Conservation (phyloP, 1,140 invertebrate genomes). For the Drosophila rhopaloa region DNA sequence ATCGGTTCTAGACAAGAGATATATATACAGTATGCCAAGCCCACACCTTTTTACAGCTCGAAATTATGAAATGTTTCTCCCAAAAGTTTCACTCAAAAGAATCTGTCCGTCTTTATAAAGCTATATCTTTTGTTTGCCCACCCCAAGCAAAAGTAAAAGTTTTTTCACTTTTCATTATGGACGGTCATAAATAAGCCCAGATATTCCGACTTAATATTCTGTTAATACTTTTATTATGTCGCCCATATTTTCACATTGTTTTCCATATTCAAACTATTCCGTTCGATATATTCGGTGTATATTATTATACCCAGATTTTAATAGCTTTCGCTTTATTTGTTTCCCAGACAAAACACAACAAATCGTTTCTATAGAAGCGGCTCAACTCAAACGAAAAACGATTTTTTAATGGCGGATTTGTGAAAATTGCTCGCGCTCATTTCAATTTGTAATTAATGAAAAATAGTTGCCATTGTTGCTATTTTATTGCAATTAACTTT, state of each 20-base stretch:
- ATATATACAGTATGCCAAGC: slow-evolving; percentile 21
- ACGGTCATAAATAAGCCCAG: slow-evolving; percentile 42
- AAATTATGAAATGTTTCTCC: slow-evolving; percentile 75
- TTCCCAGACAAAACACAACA: slow-evolving; percentile 22
- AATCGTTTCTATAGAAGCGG: slow-evolving; percentile 30
- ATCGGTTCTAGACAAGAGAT: slow-evolving; percentile 39
- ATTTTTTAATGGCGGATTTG: slow-evolving; percentile 53
- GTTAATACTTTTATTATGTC: slow-evolving; percentile 65
- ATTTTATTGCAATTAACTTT: slow-evolving; percentile 43
- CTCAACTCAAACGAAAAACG: slow-evolving; percentile 30
- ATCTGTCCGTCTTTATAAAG: slow-evolving; percentile 46
- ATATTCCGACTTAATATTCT: slow-evolving; percentile 63
- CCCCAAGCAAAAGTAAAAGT: slow-evolving; percentile 69
- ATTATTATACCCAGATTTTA: slow-evolving; percentile 16
- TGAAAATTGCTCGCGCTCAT: slow-evolving; percentile 62
- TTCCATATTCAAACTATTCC: slow-evolving; percentile 44
- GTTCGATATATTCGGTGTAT: slow-evolving; percentile 15
- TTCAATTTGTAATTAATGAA: slow-evolving; percentile 72
- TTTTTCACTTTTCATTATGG: slow-evolving; percentile 65
- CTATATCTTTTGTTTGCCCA: slow-evolving; percentile 55
- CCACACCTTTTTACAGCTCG: slow-evolving; percentile 26
- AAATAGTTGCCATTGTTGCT: slow-evolving; percentile 46
- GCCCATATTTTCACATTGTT: slow-evolving; percentile 50
- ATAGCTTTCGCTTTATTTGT: slow-evolving; percentile 48
- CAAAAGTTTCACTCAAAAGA: slow-evolving; percentile 64